Evolutionary conservation across 2,113 vertebrate genomes (phyloP).

Genomic region (Trachemys scripta): DNA sequence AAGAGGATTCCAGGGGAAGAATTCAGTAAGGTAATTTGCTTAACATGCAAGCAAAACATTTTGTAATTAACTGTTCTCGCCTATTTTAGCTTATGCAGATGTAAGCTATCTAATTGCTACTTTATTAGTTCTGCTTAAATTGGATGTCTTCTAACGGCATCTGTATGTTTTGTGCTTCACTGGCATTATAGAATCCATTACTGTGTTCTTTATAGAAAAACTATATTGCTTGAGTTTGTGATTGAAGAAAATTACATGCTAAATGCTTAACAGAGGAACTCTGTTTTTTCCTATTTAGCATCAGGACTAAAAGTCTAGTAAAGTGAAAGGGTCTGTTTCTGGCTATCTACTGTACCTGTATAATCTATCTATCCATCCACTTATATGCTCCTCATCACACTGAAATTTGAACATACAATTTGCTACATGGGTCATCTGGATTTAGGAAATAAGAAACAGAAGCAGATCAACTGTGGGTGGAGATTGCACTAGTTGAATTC

Average conservation of each 20-base stretch:
- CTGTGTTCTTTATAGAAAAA: slow-evolving; percentile 55
- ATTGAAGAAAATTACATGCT: slow-evolving; percentile 56
- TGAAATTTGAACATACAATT: neutral
- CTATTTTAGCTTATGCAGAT: slow-evolving; percentile 61
- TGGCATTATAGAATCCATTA: slow-evolving; percentile 58
- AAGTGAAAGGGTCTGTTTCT: neutral
- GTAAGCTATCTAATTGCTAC: slow-evolving; percentile 57
- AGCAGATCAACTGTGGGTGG: slow-evolving; percentile 28
- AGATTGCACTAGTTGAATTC: slow-evolving; percentile 48
- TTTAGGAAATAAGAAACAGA: slow-evolving; percentile 12
- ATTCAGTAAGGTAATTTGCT: slow-evolving; percentile 47
- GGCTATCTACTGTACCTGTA: neutral
- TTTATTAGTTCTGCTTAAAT: slow-evolving; percentile 67
- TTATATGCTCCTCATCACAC: neutral
- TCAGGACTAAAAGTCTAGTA: slow-evolving; percentile 40
- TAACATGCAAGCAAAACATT: slow-evolving; percentile 46
- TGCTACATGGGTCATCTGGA: neutral
- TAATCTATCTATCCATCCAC: neutral
- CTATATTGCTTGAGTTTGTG: slow-evolving; percentile 37
- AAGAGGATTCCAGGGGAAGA: neutral
- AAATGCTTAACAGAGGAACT: slow-evolving; percentile 49
- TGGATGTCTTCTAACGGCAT: slow-evolving; percentile 63
- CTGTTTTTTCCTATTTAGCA: slow-evolving; percentile 9
- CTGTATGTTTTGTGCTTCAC: slow-evolving; percentile 70
- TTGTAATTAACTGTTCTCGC: slow-evolving; percentile 54